Percentiles rank a stretch among this genome's conserved stretches.
Evolutionary conservation across 2,888 invertebrate species (phyloP).

Genomic region (Pterobdella sp.): DNA sequence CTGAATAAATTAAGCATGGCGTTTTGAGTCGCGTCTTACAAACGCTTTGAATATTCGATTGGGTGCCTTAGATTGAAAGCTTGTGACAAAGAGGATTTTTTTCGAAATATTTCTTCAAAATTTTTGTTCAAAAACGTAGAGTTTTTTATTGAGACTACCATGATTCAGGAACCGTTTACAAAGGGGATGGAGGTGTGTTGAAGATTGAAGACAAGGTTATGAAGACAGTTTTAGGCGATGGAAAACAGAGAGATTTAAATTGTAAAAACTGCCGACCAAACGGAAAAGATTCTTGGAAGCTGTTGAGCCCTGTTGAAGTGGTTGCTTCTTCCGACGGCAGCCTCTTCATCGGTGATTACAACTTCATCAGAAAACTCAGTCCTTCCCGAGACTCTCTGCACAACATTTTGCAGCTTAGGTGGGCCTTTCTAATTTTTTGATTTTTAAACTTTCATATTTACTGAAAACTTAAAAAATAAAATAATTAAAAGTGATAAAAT

Average conservation of each 20-base stretch:
- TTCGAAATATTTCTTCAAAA: not conserved
- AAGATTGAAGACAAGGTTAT: constrained; percentile 83
- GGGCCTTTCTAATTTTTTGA: constrained; percentile 8
- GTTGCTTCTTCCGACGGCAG: constrained; percentile 93
- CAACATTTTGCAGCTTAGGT: constrained; percentile 55
- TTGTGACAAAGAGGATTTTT: no score
- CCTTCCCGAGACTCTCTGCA: constrained; percentile 55
- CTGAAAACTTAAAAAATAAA: no score
- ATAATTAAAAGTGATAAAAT: no score
- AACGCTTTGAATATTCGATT: no score
- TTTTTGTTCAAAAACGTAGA: not conserved
- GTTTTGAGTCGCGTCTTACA: no score
- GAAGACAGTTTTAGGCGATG: constrained; percentile 64
- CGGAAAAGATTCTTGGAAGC: constrained; percentile 55
- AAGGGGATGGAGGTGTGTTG: constrained; percentile 88
- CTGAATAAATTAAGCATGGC: no score
- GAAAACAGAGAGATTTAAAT: constrained; percentile 69
- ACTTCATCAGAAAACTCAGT: constrained; percentile 57
- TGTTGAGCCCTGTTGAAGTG: constrained; percentile 84
- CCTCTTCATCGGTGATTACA: constrained; percentile 91
- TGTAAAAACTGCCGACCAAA: constrained; percentile 60
- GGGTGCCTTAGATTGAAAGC: no score
- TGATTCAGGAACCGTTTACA: constrained; percentile 84
- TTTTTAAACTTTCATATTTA: no score
- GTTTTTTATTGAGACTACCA: no score